Evolutionary conservation across 2,797 vertebrate species (phyloP).

Genomic region (Myotis planiceps): DNA sequence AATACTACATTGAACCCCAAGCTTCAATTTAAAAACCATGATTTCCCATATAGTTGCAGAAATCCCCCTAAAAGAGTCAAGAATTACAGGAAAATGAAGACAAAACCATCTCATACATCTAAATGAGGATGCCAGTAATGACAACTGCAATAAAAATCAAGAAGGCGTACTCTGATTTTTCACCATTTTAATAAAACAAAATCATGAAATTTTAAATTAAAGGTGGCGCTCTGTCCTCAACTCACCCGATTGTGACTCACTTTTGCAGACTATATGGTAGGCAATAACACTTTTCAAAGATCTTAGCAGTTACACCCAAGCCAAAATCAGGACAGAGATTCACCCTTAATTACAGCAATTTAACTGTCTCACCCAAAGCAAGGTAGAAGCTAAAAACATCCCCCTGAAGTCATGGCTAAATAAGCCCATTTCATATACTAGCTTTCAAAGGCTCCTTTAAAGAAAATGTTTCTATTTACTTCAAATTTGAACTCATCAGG

Average conservation of each 20-base stretch:
- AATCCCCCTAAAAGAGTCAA: background rate
- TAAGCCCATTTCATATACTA: slow-evolving; percentile 23
- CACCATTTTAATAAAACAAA: slow-evolving; percentile 61
- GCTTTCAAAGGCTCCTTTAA: slow-evolving; percentile 22
- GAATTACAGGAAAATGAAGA: slow-evolving; percentile 32
- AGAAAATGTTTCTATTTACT: slow-evolving; percentile 39
- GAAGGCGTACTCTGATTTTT: slow-evolving; percentile 40
- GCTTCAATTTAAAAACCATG: background rate
- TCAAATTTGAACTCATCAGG: slow-evolving; percentile 51
- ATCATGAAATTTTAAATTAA: slow-evolving; percentile 76
- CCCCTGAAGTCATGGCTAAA: slow-evolving; percentile 48
- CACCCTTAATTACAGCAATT: slow-evolving; percentile 78
- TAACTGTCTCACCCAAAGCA: slow-evolving; percentile 69
- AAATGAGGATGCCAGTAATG: background rate
- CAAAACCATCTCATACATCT: background rate
- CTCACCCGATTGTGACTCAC: slow-evolving; percentile 81
- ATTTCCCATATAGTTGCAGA: slow-evolving; percentile 26
- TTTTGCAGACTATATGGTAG: slow-evolving; percentile 81
- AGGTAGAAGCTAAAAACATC: slow-evolving; percentile 69
- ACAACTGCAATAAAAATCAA: slow-evolving; percentile 40
- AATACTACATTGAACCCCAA: slow-evolving; percentile 22
- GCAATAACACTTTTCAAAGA: slow-evolving; percentile 81
- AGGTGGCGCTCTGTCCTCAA: slow-evolving; percentile 82
- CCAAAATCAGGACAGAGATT: slow-evolving; percentile 77
- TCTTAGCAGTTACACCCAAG: slow-evolving; percentile 78